Conservation (phyloP, 2,888 invertebrate genomes). For the Frankliniella intonsa region DNA sequence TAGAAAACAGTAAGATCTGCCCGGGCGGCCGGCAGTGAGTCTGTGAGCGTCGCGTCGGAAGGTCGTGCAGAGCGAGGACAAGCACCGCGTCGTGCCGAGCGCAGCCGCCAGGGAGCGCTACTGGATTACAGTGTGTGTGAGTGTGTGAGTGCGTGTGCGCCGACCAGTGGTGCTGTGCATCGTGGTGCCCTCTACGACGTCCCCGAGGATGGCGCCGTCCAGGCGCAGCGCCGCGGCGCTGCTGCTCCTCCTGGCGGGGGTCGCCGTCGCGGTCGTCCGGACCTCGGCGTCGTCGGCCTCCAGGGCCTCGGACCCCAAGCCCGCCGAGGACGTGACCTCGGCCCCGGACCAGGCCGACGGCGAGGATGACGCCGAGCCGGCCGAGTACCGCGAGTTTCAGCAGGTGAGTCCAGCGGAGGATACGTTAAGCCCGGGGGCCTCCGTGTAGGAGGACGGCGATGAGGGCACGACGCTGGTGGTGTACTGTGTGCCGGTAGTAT, state of each 20-base stretch:
- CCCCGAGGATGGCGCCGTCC: not conserved
- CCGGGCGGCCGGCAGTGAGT: not conserved
- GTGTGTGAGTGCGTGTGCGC: not conserved
- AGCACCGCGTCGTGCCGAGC: not conserved
- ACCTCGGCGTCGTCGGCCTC: not conserved
- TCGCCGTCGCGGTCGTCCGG: not conserved
- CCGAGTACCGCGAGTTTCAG: constrained; percentile 14
- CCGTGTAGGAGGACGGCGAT: no score
- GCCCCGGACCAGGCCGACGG: not conserved
- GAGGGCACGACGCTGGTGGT: no score
- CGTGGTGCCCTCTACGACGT: not conserved
- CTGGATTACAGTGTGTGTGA: not conserved
- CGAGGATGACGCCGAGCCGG: constrained; percentile 8
- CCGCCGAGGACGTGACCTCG: not conserved
- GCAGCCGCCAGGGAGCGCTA: not conserved
- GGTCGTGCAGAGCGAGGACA: not conserved
- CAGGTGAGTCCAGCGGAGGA: not conserved
- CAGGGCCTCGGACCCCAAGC: not conserved
- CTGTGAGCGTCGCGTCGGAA: not conserved
- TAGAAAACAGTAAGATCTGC: constrained; percentile 20
- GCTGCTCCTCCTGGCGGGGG: not conserved
- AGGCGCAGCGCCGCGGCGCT: not conserved
- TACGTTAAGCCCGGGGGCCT: no score
- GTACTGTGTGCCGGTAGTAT: no score
- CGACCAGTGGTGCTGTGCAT: not conserved